Conservation (phyloP, 2,797 vertebrate species). For the Chaetodon trifasciatus region DNA sequence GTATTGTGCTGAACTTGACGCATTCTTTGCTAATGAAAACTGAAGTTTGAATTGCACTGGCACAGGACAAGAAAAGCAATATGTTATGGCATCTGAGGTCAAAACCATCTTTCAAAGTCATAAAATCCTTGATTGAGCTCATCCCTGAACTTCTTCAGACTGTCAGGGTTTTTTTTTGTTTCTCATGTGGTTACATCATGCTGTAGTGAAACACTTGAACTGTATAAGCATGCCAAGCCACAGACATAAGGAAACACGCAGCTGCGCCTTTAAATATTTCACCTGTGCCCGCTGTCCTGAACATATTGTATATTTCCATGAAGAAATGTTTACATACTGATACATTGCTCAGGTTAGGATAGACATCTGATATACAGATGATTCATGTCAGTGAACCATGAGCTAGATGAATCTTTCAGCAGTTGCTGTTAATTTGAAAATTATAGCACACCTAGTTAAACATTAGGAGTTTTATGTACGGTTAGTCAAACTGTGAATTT, state of each 20-base stretch:
- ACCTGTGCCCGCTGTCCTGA: conserved; percentile 58
- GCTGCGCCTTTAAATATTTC: conserved; percentile 67
- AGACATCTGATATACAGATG: conserved; percentile 68
- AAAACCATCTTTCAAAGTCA: conserved; percentile 35
- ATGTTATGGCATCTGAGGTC: conserved; percentile 56
- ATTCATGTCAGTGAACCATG: conserved; percentile 72
- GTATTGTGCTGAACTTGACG: conserved; percentile 35
- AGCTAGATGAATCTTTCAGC: conserved; percentile 64
- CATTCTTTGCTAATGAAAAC: conserved; percentile 46
- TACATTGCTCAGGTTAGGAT: conserved; percentile 84
- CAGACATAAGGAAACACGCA: conserved; percentile 53
- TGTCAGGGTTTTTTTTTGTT: conserved; percentile 46
- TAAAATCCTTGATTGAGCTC: conserved; percentile 36
- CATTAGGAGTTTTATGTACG: conserved; percentile 51
- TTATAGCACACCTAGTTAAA: conserved; percentile 71
- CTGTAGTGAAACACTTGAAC: conserved; percentile 64
- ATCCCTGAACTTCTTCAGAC: conserved; percentile 39
- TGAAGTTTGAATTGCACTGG: conserved; percentile 58
- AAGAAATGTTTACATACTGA: conserved; percentile 84
- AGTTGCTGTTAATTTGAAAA: conserved; percentile 75
- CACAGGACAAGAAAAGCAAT: conserved; percentile 74
- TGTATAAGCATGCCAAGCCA: conserved; percentile 74
- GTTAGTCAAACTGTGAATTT: conserved; percentile 64
- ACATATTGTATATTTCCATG: conserved; percentile 74
- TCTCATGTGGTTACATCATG: conserved; percentile 46